These are phyloP conservation scores for Danio rerio DNA, from an alignment of 2,113 vertebrate genomes.

Conservation along the genomic window GRCz12tu NC_133195.1:39581501-39582000, in stretches of 20 bases:
- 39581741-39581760: background rate
- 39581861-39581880: no score
- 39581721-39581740: background rate
- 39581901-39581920: no score
- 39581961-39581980: no score
- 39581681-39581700: background rate
- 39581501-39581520: conserved; percentile 39
- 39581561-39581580: background rate
- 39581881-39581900: no score
- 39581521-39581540: background rate
- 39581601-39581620: background rate
- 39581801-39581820: no score
- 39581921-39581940: no score
- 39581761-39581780: background rate
- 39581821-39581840: no score
- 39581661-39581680: background rate
- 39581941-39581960: no score
- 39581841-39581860: no score
- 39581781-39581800: no score
- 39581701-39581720: background rate
- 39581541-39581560: background rate
- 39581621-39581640: background rate
- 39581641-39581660: background rate
- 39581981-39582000: no score
- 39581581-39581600: background rate